Evolutionary conservation across 2,113 vertebrate species (phyloP), one percentile per base, ranked within the genome.

Genomic region (Peromyscus leucopus): DNA sequence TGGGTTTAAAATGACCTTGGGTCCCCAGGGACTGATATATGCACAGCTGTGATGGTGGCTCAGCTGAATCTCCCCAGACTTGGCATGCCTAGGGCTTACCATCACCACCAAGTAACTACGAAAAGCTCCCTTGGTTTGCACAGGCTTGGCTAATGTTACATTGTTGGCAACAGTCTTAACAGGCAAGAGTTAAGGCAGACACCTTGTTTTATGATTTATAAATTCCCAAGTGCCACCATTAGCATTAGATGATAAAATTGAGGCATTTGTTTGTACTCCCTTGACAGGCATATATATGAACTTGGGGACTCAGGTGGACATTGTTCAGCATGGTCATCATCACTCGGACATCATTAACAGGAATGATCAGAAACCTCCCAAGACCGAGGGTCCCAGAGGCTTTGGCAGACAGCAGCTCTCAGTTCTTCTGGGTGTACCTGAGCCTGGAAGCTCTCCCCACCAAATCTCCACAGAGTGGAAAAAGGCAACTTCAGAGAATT

Each of bases 321-420:
- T 74, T 69, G 71, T 80, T 74, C 0, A 0, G 63, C 85, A 94
- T 7, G 91, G 71, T 91, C 91, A 95, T 95, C 80, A 86, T 95
- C 19, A 0, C 91, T 96, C 93, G 92, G 94, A 94, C 1, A 1
- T 95, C 92, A 59, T 48, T 16, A 74, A n/a, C 79, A 96, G 97
- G 94, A 98, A 97, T 91, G 90, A 90, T 82, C 79, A 90, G 80
- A 91, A 96, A 55, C 33, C 21, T 97, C 76, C 74, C 80, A 95
- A 97, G 94, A 97, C 6, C 39, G 72, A 82, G 51, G 67, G 95
- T 97, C 95, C 94, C 95, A 97, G 96, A 96, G n/a, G 72, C 22
- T 42, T 82, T 97, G 98, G 93, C 91, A 92, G 79, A 80, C 39
- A 74, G 7, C 28, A 89, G 72, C 86, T 59, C 48, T 39, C 26